These are phyloP conservation scores for Drosophila pseudoobscura DNA, from an alignment of 1,140 invertebrate genomes.

Conservation along the genomic window DNA sequence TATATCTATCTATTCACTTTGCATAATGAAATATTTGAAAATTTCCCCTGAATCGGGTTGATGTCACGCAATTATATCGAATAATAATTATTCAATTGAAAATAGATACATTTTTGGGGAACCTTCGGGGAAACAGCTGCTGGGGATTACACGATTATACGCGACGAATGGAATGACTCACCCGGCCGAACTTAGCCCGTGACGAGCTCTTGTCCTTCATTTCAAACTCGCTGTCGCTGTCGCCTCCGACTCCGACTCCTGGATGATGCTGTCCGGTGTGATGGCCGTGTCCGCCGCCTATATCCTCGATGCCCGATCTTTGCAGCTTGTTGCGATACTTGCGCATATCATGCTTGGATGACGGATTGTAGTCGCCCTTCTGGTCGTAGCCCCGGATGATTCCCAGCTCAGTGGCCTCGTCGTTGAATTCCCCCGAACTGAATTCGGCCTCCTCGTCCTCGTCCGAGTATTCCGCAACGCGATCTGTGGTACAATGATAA, in stretches of 20 bases:
- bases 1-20: conserved; percentile 49
- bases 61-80: conserved; percentile 42
- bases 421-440: conserved; percentile 88
- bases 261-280: conserved; percentile 62
- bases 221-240: conserved; percentile 85
- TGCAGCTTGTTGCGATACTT: conserved; percentile 83
- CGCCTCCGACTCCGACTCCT: conserved; percentile 64
- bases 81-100: conserved; percentile 28
- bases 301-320: conserved; percentile 79
- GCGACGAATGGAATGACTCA: conserved; percentile 51
- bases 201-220: conserved; percentile 84
- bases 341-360: conserved; percentile 82
- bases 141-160: conserved; percentile 36
- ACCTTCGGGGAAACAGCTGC: conserved; percentile 51
- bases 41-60: conserved; percentile 2
- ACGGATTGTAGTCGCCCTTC: conserved; percentile 77
- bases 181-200: conserved; percentile 82
- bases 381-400: conserved; percentile 75
- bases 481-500: conserved; percentile 83
- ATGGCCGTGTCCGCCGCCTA: conserved; percentile 67
- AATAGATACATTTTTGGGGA: conserved; percentile 21
- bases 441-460: conserved; percentile 88
- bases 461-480: conserved; percentile 87
- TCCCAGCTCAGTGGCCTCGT: conserved; percentile 84
- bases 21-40: conserved; percentile 60